Conservation (phyloP, 2,888 invertebrate genomes). For the Stenolophus ochropezus region DNA sequence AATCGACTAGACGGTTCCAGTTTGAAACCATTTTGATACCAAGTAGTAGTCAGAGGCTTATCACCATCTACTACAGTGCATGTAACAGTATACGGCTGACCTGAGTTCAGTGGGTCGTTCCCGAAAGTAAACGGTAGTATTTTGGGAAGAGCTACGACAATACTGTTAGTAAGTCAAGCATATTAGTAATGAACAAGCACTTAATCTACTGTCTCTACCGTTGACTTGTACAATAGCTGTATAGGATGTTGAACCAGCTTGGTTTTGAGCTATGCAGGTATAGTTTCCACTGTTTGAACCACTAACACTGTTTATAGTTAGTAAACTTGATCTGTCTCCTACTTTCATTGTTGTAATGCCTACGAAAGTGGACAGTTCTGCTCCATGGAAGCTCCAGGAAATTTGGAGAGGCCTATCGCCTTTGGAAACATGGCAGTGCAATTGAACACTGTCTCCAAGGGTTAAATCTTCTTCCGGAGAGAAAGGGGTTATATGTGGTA, state of each 20-base stretch:
- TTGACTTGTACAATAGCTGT: conserved; percentile 75
- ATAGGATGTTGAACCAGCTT: conserved; percentile 75
- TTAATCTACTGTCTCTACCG: conserved; percentile 69
- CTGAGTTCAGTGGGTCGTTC: conserved; percentile 83
- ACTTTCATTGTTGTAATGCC: conserved; percentile 70
- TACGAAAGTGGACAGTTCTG: conserved; percentile 76
- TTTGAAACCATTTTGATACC: conserved; percentile 75
- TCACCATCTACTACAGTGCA: conserved; percentile 80
- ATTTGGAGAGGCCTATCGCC: conserved; percentile 84
- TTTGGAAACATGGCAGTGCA: conserved; percentile 81
- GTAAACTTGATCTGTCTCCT: conserved; percentile 76
- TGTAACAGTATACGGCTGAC: conserved; percentile 85
- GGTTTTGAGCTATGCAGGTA: conserved; percentile 78
- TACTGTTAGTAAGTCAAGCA: conserved; percentile 29
- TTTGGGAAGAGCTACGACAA: conserved; percentile 85
- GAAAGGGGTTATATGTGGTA: conserved; percentile 28
- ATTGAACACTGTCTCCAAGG: conserved; percentile 78
- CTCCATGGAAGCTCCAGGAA: conserved; percentile 81
- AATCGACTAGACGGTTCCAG: conserved; percentile 52
- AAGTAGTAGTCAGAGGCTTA: conserved; percentile 75
- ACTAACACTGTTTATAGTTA: conserved; percentile 71
- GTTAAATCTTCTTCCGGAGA: background rate
- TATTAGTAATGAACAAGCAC: conserved; percentile 8
- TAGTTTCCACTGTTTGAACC: conserved; percentile 82
- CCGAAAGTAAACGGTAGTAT: conserved; percentile 89